Base-by-base conservation (phyloP, 2,113 vertebrate species). In the Channa maculata region DNA sequence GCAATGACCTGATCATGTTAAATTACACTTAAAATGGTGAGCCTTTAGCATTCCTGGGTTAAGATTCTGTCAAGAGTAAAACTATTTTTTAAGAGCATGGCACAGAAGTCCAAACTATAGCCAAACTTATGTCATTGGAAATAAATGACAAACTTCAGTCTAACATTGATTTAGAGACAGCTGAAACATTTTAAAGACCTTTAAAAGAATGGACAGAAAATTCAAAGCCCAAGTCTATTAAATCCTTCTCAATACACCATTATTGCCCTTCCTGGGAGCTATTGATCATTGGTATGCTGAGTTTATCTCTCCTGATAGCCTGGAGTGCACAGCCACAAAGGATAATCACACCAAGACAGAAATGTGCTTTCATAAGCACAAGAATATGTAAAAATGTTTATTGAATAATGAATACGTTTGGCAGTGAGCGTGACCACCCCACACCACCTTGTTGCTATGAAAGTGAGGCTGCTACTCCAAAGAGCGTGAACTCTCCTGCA, bases 351-450 rank as follows among this genome's bases (percentile, higher is more conserved):
- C 45, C 63, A 36, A 50, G 41, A 66, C 71, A 72, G 63, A 72
- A 41, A 33, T 65, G 38, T 49, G 54, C 83, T 77, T 80, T 84
- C 80, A 88, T 86, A 88, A 80, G 68, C n/a, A 24, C 24, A 5
- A 33, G 58, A 75, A 81, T 76, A 90, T 74, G 80, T 50, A 74
- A 77, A 24, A 79, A 59, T 82, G 70, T 86, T 86, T 86, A 86
- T 87, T 91, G 82, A 91, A 88, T 90, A 92, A 91, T 84, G 71
- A 84, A 80, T 66, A 74, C 1, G 50, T 86, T 62, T 44, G 37
- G 8, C 11, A n/a, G 75, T 37, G 48, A 80, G 78, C 14, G 11
- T 33, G 59, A 62, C 75, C 55, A 46, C 51, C 67, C 76, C 1
- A 9, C 44, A 33, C 78, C 71, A 68, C 76, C 82, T 66, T 65